Evolutionary conservation across 1,140 invertebrate species (phyloP), one percentile per base, ranked within the genome.

Genomic region (Drosophila simulans): DNA sequence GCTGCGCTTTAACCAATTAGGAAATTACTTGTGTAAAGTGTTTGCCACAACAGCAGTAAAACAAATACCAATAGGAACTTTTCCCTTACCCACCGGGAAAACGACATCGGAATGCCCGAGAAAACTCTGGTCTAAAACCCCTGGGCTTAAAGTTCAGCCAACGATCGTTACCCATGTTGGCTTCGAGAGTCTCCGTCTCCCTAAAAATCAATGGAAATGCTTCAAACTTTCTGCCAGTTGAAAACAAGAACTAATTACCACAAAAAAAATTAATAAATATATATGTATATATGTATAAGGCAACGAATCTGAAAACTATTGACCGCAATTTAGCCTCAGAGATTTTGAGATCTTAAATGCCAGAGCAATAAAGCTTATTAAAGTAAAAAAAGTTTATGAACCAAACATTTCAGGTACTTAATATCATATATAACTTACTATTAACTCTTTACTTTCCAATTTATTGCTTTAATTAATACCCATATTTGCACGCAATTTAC

Each of bases 21-120:
- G 58, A 84, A 85, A 84, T 85, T 84, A 80, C 72, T 85, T 69
- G 71, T 63, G 76, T 59, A 84, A 84, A 83, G 56, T 59, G 80
- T 54, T 66, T 66, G 59, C 73, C 51, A 64, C 71, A 74, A 63
- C 31, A 63, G 42, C 66, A 37, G 27, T 42, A 46, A 15, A 45
- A 52, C 51, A 77, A 25, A 60, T 48, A 54, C 56, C 40, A 71
- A 40, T 37, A 60, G 15, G 35, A 77, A 78, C 42, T 62, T 73
- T 72, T 74, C 39, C 39, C 49, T 59, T 35, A 39, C 20, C 3
- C 31, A 51, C 37, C 22, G 45, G 54, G 31, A 20, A 20, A 70
- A 48, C 54, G 8, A 57, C 42, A 60, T 65, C 10, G 51, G 13
- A 31, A 31, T 8, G 1, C 10, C n/a, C n/a, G 5, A 12, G n/a